Percentiles rank a stretch among this genome's conserved stretches.
Evolutionary conservation across 2,888 invertebrate species (phyloP).

Genomic region (Enchytraeus crypticus): DNA sequence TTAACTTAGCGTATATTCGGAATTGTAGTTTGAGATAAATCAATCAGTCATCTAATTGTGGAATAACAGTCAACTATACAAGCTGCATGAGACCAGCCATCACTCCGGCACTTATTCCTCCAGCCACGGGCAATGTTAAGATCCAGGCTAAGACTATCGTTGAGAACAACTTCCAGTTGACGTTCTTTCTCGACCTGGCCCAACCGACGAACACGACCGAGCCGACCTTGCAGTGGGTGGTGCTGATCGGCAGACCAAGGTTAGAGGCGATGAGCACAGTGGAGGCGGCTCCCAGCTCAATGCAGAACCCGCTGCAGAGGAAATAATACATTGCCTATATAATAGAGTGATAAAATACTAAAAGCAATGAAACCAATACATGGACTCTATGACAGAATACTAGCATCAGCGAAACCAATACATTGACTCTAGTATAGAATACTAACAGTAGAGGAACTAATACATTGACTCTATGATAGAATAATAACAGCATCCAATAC

Average conservation of each 20-base stretch:
- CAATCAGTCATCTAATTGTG: too few species aligned
- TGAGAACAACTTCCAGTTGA: constrained; percentile 55
- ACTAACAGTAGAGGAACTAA: too few species aligned
- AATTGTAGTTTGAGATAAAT: too few species aligned
- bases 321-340: neutral
- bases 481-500: too few species aligned
- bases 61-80: too few species aligned
- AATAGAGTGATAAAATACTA: too few species aligned
- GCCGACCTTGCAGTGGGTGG: constrained; percentile 97
- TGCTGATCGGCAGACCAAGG: constrained; percentile 91
- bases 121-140: constrained; percentile 90
- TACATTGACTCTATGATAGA: too few species aligned
- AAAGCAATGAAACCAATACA: too few species aligned
- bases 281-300: constrained; percentile 89
- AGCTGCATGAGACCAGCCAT: constrained; percentile 56
- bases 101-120: constrained; percentile 68
- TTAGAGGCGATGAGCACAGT: constrained; percentile 93
- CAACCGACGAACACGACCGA: constrained; percentile 64
- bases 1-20: too few species aligned
- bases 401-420: too few species aligned
- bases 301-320: constrained; percentile 65
- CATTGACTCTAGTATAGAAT: too few species aligned
- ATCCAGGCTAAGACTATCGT: constrained; percentile 94
- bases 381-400: too few species aligned
- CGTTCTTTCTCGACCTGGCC: constrained; percentile 43